A percentile compares a stretch with the other conserved stretches of the same genome.
Conservation (phyloP, 1,140 invertebrate species). For the Pseudomyrmex gracilis region DNA sequence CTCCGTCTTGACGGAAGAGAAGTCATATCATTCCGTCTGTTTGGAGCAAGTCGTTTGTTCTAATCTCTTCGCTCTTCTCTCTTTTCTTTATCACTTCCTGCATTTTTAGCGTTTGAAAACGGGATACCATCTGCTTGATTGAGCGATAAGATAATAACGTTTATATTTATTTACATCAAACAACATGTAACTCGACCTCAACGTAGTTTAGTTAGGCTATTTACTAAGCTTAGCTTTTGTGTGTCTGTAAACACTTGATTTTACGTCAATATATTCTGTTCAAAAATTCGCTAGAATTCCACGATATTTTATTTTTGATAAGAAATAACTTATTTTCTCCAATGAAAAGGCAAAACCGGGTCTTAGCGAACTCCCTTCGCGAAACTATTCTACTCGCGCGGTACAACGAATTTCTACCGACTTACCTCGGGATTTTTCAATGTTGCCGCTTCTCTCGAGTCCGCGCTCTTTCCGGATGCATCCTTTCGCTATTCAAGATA, state of each 20-base stretch:
- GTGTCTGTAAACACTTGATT: too few species aligned
- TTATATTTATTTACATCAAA: constrained; percentile 8
- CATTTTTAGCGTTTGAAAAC: not conserved
- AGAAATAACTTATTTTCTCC: constrained; percentile 40
- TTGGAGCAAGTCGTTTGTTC: not conserved
- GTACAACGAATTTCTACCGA: constrained; percentile 39
- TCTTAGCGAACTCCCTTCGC: constrained; percentile 29
- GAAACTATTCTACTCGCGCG: constrained; percentile 24
- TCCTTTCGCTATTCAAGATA: constrained; percentile 48
- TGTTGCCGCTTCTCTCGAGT: constrained; percentile 32
- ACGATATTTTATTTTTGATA: constrained; percentile 5
- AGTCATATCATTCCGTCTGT: constrained; percentile 26
- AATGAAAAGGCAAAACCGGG: constrained; percentile 30
- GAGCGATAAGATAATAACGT: not conserved
- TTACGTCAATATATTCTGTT: not conserved
- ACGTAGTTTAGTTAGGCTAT: not conserved
- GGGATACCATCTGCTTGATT: not conserved
- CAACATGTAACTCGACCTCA: not conserved
- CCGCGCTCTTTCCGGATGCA: constrained; percentile 22
- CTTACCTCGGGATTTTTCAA: constrained; percentile 30
- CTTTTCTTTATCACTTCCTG: not conserved
- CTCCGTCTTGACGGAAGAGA: not conserved
- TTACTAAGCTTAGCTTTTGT: not conserved
- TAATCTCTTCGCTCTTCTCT: not conserved
- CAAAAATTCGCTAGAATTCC: not conserved